Conservation (phyloP, 2,113 vertebrate species). For the Callaeas wilsoni region DNA sequence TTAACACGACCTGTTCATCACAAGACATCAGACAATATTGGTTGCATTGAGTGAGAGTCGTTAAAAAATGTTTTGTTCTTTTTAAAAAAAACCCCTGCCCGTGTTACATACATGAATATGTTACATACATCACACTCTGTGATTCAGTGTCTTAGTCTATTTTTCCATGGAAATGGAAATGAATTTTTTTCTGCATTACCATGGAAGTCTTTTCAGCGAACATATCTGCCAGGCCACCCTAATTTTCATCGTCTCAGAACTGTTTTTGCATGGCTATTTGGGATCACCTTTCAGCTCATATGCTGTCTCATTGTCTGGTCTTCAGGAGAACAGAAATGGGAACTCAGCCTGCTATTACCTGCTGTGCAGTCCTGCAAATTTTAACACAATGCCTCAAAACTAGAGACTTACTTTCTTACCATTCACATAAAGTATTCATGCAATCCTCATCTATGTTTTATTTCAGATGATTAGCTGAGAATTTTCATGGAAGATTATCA, state of each 20-base stretch:
- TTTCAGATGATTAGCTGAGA: not conserved
- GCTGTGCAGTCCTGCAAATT: not conserved
- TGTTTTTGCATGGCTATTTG: slow-evolving; percentile 14
- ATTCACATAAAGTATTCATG: not conserved
- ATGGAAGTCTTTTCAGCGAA: not conserved
- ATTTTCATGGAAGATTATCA: not conserved
- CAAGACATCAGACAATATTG: not conserved
- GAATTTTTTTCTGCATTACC: not conserved
- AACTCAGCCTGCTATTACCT: not conserved
- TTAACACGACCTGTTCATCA: not conserved
- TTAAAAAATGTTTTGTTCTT: not conserved
- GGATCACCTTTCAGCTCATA: not conserved
- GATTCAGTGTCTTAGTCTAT: not conserved
- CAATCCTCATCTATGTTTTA: slow-evolving; percentile 4
- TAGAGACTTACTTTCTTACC: not conserved
- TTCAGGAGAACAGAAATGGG: not conserved
- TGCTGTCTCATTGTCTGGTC: not conserved
- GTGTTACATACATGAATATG: fast-evolving
- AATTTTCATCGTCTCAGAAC: slow-evolving; percentile 1
- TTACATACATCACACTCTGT: not conserved
- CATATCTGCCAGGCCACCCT: not conserved
- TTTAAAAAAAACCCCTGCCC: not conserved
- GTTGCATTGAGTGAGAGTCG: not conserved
- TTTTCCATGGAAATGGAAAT: not conserved
- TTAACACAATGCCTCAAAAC: slow-evolving; percentile 1